Percentiles rank a stretch among this genome's conserved stretches.
Conservation (phyloP, 2,888 invertebrate species). For the Drosophila atripex region DNA sequence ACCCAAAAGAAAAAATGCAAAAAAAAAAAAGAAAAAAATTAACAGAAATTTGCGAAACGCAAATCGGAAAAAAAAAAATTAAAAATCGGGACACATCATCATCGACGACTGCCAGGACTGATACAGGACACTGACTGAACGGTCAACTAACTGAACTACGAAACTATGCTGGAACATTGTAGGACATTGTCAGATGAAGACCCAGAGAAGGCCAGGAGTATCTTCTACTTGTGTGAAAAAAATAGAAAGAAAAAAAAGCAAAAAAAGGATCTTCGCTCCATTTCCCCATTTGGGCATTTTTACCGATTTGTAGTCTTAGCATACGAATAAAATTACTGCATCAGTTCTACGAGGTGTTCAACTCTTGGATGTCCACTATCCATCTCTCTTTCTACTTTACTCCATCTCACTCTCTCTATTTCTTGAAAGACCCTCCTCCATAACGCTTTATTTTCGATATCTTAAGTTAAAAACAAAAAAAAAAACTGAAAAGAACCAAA, state of each 20-base stretch:
- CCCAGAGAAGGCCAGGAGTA: neutral
- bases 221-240: neutral
- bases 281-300: neutral
- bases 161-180: neutral
- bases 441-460: too few species aligned
- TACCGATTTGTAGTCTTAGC: slow-evolving; percentile 5
- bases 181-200: neutral
- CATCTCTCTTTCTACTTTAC: neutral
- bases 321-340: slow-evolving; percentile 4
- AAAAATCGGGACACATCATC: neutral
- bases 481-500: neutral
- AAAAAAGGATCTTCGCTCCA: neutral
- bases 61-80: too few species aligned
- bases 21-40: neutral
- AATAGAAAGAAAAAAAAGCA: neutral
- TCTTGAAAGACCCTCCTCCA: too few species aligned
- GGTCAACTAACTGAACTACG: neutral
- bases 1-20: neutral
- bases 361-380: neutral
- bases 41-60: too few species aligned
- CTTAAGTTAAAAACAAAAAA: neutral
- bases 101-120: neutral
- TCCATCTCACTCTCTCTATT: neutral
- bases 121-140: neutral
- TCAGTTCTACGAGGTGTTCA: neutral